These are phyloP conservation scores for Anthopleura sola DNA, from an alignment of 64 coral and sea anemone species.

Conservation along the genomic window DNA sequence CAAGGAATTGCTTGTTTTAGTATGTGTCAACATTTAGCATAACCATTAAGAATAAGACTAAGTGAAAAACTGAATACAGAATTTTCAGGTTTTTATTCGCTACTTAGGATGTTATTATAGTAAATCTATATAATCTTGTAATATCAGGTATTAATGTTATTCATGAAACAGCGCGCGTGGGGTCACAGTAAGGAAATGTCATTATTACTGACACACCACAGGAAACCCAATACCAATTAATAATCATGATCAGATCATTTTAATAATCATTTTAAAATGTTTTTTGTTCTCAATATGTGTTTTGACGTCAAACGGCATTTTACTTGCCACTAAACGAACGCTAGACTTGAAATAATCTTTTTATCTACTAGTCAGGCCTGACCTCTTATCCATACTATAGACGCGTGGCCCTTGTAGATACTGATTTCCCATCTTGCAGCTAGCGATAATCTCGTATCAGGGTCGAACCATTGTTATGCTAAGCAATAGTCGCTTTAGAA, in stretches of 20 bases:
- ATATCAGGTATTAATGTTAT: constrained; percentile 5
- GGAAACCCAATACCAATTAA: neutral
- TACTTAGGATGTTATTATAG: neutral
- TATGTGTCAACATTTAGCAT: neutral
- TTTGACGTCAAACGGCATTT: too few species aligned
- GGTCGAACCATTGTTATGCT: too few species aligned
- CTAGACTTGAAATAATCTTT: neutral
- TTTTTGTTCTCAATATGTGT: neutral
- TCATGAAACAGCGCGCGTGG: neutral
- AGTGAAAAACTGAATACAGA: neutral
- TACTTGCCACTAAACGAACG: too few species aligned
- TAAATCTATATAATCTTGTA: neutral
- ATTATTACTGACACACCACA: neutral
- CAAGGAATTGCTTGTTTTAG: neutral
- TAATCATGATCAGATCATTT: neutral
- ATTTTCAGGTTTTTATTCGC: neutral
- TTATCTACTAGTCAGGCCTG: neutral
- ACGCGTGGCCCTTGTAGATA: neutral
- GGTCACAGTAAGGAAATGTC: neutral
- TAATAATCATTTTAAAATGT: neutral
- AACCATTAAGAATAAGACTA: neutral
- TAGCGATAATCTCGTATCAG: neutral
- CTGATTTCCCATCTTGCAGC: neutral
- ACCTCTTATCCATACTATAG: neutral
- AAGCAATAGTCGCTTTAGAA: too few species aligned